Conservation (phyloP, 2,113 vertebrate species). For the Oxyruncus cristatus region DNA sequence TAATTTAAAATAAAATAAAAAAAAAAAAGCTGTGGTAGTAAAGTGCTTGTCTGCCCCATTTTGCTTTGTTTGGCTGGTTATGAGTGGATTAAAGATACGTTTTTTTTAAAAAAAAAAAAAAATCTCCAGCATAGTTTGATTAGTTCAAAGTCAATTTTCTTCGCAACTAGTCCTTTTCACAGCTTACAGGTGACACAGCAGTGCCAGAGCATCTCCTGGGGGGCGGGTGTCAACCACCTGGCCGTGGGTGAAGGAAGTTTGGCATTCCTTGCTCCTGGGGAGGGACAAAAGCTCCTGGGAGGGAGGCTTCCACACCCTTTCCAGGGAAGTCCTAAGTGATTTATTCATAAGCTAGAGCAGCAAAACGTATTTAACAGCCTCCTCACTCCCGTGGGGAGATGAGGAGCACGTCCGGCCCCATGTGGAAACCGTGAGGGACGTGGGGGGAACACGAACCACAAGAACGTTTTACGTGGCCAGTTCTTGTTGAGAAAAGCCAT, state of each 20-base stretch:
- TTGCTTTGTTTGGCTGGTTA: conserved; percentile 99
- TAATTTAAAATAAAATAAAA: neutral
- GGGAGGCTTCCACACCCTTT: neutral
- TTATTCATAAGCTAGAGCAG: neutral
- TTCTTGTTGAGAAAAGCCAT: neutral
- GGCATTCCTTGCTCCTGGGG: neutral
- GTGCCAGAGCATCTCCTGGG: neutral
- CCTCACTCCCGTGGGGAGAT: neutral
- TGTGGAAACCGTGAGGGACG: neutral
- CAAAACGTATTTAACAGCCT: neutral
- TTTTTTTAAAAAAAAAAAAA: conserved; percentile 19
- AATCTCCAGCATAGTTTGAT: conserved; percentile 92
- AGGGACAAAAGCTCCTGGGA: neutral
- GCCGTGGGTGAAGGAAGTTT: neutral
- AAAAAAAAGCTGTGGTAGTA: conserved; percentile 89
- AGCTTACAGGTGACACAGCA: conserved; percentile 80
- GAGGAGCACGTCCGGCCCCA: neutral
- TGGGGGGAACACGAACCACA: neutral
- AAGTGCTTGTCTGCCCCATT: conserved; percentile 97
- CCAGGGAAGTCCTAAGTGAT: neutral
- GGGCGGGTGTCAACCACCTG: neutral
- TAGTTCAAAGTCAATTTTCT: conserved; percentile 96
- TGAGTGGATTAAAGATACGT: conserved; percentile 97
- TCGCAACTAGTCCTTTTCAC: conserved; percentile 98
- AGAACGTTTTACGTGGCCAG: neutral